Conservation (phyloP, 2,113 vertebrate genomes). For the Oryzias celebensis region DNA sequence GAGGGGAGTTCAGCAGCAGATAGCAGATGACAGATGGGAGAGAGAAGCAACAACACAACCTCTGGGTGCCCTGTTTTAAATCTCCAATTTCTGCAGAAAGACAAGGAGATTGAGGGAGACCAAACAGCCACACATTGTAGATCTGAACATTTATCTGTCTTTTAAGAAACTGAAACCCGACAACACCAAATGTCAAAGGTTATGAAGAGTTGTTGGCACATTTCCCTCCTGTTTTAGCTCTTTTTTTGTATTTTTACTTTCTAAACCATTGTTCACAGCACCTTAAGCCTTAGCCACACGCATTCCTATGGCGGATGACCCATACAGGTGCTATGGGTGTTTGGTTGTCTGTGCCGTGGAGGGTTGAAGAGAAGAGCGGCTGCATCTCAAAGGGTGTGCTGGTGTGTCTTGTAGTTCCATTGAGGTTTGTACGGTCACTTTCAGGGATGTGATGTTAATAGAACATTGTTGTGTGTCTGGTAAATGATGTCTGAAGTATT, state of each 20-base stretch:
- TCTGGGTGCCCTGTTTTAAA: constrained; percentile 26
- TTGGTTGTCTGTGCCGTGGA: no score
- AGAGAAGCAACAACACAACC: constrained; percentile 32
- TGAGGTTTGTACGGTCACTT: no score
- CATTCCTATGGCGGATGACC: neutral
- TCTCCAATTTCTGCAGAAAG: constrained; percentile 8
- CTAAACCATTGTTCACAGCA: no score
- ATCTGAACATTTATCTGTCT: constrained; percentile 39
- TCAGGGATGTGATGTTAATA: no score
- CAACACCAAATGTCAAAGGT: constrained; percentile 2
- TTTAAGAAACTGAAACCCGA: constrained; percentile 23
- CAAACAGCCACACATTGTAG: constrained; percentile 37
- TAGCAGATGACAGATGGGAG: constrained; percentile 19
- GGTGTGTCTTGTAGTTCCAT: no score
- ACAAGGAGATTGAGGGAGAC: constrained; percentile 1
- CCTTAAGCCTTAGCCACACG: neutral
- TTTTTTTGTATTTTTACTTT: no score
- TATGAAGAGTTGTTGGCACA: constrained; percentile 30
- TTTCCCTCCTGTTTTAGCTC: neutral
- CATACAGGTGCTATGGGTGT: neutral
- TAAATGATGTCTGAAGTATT: no score
- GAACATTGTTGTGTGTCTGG: no score
- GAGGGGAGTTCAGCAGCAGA: constrained; percentile 24
- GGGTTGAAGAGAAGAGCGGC: no score
- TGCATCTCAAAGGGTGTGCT: no score